phyloP scores from a whole-genome alignment of 2,113 vertebrate species.

The Pavo muticus region DNA sequence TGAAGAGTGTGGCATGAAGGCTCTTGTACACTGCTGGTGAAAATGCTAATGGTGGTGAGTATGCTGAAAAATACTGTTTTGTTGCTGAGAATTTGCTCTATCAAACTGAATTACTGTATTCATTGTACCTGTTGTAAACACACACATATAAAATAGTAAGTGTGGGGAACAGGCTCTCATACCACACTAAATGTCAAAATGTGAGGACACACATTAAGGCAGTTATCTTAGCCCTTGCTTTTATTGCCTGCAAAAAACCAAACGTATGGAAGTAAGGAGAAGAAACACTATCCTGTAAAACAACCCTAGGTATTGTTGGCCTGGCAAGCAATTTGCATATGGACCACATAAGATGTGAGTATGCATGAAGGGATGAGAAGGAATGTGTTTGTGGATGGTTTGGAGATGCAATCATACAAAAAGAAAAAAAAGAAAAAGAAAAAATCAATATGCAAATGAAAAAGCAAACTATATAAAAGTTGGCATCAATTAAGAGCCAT shows the following conservation, averaged over 20 bases:
- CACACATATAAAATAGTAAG: background rate
- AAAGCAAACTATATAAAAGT: background rate
- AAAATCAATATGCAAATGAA: background rate
- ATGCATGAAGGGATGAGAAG: background rate
- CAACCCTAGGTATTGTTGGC: background rate
- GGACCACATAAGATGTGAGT: background rate
- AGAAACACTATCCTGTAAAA: background rate
- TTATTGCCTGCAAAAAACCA: background rate
- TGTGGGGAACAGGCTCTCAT: background rate
- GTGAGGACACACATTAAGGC: background rate
- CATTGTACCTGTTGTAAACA: background rate
- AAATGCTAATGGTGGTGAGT: no score
- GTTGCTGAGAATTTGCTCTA: no score
- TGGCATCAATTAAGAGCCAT: background rate
- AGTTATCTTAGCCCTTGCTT: background rate
- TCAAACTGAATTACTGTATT: no score
- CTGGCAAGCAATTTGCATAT: background rate
- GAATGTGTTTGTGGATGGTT: background rate
- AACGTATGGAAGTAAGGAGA: background rate
- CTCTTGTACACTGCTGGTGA: no score
- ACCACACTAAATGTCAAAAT: background rate
- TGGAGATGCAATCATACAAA: background rate
- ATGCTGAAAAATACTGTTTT: no score
- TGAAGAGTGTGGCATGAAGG: no score
- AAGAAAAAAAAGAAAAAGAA: no score